Conservation (phyloP, 1,140 invertebrate genomes). For the Scaptomyza hsui region DNA sequence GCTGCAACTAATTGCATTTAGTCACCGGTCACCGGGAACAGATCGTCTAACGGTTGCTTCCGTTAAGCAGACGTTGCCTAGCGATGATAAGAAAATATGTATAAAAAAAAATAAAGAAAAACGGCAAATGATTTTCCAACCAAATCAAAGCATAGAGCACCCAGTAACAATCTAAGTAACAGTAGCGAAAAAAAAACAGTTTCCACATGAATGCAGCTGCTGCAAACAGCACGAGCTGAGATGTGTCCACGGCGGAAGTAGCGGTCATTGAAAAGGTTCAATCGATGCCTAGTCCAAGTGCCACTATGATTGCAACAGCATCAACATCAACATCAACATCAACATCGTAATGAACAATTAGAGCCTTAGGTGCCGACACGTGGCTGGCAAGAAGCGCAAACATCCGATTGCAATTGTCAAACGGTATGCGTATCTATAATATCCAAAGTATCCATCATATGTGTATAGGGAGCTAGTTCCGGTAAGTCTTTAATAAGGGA, state of each 20-base stretch:
- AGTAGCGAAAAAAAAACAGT: constrained; percentile 50
- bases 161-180: constrained; percentile 50
- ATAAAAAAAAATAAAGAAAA: constrained; percentile 45
- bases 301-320: constrained; percentile 6
- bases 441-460: not conserved
- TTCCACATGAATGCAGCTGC: constrained; percentile 58
- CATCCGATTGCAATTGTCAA: constrained; percentile 40
- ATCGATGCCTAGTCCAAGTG: constrained; percentile 9
- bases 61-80: constrained; percentile 42
- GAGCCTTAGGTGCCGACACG: constrained; percentile 31
- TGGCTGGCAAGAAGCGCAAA: constrained; percentile 25
- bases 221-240: constrained; percentile 18
- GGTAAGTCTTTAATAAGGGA: constrained; percentile 41
- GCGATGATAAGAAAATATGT: constrained; percentile 5
- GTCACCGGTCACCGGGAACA: constrained; percentile 63
- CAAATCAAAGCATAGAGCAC: constrained; percentile 73
- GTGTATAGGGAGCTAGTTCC: constrained; percentile 58
- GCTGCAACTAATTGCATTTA: constrained; percentile 81
- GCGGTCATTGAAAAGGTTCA: constrained; percentile 42
- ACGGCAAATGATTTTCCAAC: constrained; percentile 62
- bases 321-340: not conserved
- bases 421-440: constrained; percentile 8
- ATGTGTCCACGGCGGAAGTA: constrained; percentile 27
- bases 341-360: constrained; percentile 36
- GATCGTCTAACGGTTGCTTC: constrained; percentile 57